Evolutionary conservation across 2,888 invertebrate species (phyloP).

Genomic region (Fabriciana adippe): DNA sequence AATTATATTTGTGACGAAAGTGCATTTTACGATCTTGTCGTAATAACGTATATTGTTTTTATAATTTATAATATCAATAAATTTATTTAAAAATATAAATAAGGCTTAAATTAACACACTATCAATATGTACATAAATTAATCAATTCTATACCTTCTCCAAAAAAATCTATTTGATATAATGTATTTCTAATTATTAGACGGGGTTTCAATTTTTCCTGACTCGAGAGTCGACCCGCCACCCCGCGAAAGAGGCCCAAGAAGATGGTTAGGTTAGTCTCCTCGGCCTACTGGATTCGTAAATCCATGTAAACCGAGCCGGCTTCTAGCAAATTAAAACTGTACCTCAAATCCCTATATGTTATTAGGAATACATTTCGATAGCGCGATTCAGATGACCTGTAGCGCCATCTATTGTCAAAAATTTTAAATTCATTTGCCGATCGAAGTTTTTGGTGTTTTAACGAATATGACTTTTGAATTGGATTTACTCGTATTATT

Average conservation of each 20-base stretch:
- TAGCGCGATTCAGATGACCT: slow-evolving; percentile 30
- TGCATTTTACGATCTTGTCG: too few species aligned
- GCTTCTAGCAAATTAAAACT: slow-evolving; percentile 79
- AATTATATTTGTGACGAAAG: too few species aligned
- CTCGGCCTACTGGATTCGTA: slow-evolving; percentile 84
- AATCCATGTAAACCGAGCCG: slow-evolving; percentile 89
- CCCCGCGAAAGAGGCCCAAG: slow-evolving; percentile 78
- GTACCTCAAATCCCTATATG: background rate
- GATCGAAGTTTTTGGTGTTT: too few species aligned
- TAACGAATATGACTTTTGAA: too few species aligned
- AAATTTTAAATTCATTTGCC: background rate
- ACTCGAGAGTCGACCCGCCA: slow-evolving; percentile 74
- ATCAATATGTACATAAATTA: background rate
- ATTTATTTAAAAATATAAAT: too few species aligned
- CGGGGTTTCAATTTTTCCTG: slow-evolving; percentile 78
- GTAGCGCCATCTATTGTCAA: slow-evolving; percentile 33
- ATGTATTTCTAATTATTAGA: slow-evolving; percentile 37
- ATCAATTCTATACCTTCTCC: background rate
- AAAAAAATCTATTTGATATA: background rate
- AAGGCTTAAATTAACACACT: too few species aligned
- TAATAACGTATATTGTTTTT: too few species aligned
- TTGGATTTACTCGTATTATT: too few species aligned
- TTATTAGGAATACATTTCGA: background rate
- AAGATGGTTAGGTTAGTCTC: slow-evolving; percentile 79
- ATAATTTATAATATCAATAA: too few species aligned